These are phyloP conservation scores for Sceloporus tristichus DNA, from an alignment of 2,113 vertebrate genomes.

Conservation along the genomic window DNA sequence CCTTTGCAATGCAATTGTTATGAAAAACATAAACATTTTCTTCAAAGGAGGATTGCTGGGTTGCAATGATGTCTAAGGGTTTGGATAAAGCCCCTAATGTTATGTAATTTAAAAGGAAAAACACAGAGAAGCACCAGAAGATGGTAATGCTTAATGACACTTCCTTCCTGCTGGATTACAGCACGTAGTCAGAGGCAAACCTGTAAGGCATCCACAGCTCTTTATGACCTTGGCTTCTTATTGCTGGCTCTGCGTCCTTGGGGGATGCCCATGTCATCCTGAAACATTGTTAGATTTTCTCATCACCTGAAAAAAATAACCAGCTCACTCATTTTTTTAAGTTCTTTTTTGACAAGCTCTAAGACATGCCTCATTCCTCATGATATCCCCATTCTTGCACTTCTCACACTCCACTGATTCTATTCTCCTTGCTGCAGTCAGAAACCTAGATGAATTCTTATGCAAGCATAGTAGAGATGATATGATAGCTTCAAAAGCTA, in stretches of 20 bases:
- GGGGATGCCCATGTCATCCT: slow-evolving; percentile 1
- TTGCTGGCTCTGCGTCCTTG: background rate
- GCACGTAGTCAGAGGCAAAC: slow-evolving; percentile 3
- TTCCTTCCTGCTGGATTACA: background rate
- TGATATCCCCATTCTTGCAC: slow-evolving; percentile 11
- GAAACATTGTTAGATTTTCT: slow-evolving; percentile 26
- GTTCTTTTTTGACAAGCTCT: slow-evolving; percentile 1
- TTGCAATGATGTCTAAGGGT: background rate
- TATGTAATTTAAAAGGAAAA: background rate
- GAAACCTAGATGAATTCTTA: slow-evolving; percentile 26
- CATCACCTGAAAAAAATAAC: slow-evolving; percentile 12
- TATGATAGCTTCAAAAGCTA: background rate
- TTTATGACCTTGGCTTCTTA: background rate
- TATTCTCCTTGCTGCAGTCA: slow-evolving; percentile 22
- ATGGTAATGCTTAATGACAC: background rate
- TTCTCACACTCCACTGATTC: slow-evolving; percentile 31
- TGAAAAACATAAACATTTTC: background rate
- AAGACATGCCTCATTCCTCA: slow-evolving; percentile 18
- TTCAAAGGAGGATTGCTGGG: background rate
- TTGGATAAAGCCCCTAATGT: background rate
- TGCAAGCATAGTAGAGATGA: background rate
- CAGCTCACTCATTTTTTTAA: slow-evolving; percentile 6
- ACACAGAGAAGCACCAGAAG: background rate
- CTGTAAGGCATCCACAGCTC: background rate
- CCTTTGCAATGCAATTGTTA: background rate